Evolutionary conservation across 2,888 invertebrate species (phyloP), one percentile per base, ranked within the genome.

Genomic region (Dryobotodes eremita): DNA sequence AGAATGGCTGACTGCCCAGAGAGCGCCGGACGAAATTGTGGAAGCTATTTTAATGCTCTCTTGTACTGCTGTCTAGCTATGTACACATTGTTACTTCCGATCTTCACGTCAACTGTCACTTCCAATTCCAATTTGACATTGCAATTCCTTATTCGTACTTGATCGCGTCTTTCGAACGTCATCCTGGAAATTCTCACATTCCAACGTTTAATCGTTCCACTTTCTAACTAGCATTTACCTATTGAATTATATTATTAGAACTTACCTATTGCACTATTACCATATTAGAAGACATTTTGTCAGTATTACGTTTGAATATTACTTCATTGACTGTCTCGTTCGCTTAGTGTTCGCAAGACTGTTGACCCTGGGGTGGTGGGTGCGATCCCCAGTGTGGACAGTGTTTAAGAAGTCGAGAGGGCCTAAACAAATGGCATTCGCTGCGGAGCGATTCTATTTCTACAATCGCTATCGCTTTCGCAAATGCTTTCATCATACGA

Each of bases 171-270:
- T 62, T 81, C 62, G 6, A 64, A 71, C 68, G 76, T 57, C 82
- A 75, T 85, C 85, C 86, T 85, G 83, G 77, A 77, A 83, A 76
- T 73, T 53, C 23, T 42, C 17, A 59, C 86, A 74, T 85, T 48
- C 57, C 73, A 62, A 31, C 23, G 36, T 82, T 50, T 79, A 77
- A 83, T 75, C 61, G 75, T 65, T 77, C 59, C 42, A 66, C 87
- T 88, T 88, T 88, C 84, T 83, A 81, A 65, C 15, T 55, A 42
- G 53, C 26, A 48, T 57, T 76, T 65, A 71, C 42, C 46, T 81
- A 79, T 78, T 82, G 17, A 55, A 53, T 75, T 65, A 26, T 71
- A 80, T 72, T 36, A 2, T 36, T 70, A 42, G 64, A 73, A n/a
- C 17, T 20, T 42, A 36, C 55, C 0, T 57, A 7, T 46, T 69